Evolutionary conservation across 2,797 vertebrate genomes (phyloP), one percentile per base, ranked within the genome.

Genomic region (Pogoniulus pusillus): DNA sequence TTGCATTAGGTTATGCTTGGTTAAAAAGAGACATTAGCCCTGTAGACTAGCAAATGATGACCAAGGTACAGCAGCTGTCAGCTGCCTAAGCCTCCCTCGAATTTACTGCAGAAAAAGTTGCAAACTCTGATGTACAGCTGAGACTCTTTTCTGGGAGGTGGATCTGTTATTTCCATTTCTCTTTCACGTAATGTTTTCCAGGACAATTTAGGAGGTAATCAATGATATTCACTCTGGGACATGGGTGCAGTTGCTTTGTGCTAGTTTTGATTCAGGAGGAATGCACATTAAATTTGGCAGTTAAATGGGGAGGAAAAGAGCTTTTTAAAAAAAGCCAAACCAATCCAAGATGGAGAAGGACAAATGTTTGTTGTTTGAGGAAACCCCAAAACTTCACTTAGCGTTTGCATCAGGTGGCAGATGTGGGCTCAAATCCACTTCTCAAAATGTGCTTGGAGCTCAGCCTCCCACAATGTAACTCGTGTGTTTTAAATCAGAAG

Each of bases 401-500:
- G 63, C 19, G 18, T 53, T 75, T 77, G 62, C 60, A n/a, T 72
- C 43, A 83, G 55, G 68, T 17, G 55, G 73, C 65, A 87, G 63
- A 72, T 89, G 76, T 79, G 83, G 66, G 68, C 71, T n/a, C n/a
- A n/a, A n/a, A n/a, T n/a, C n/a, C n/a, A n/a, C n/a, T 86, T 82
- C 91, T 81, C 69, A 74, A 82, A 91, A 54, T 27, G 17, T 16
- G 11, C 69, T 92, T 89, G 65, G 92, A 89, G 66, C 37, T 49
- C 55, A 65, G 59, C 91, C 80, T 94, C 94, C 85, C 59, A 85
- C 88, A 59, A 81, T 14, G 32, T 57, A 29, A 26, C 35, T 73
- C 84, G 49, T 4, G 80, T 68, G 76, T 83, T 93, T 87, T 71
- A 89, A 65, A 89, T 75, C 55, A 59, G 54, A 95, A 81, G n/a